Evolutionary conservation across 2,113 vertebrate species (phyloP).

Genomic region (Istiophorus platypterus): DNA sequence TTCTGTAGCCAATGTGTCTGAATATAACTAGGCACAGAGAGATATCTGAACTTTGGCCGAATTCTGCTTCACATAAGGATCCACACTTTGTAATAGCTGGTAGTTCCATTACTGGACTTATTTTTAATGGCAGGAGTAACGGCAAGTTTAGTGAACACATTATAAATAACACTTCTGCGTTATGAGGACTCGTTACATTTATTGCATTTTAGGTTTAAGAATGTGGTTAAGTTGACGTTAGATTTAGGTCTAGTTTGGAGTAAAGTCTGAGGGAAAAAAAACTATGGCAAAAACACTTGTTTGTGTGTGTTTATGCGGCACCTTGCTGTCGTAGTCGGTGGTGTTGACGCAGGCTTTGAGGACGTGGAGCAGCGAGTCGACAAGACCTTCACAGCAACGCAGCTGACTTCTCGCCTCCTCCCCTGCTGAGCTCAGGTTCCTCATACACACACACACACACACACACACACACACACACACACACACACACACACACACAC

Average conservation of each 20-base stretch:
- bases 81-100: too few species aligned
- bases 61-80: too few species aligned
- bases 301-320: conserved; percentile 58
- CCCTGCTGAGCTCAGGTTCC: conserved; percentile 97
- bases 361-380: conserved; percentile 94
- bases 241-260: neutral
- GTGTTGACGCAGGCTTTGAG: conserved; percentile 97
- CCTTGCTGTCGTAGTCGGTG: conserved; percentile 98
- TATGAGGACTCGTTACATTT: neutral
- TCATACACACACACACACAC: conserved; percentile 66
- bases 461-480: conserved; percentile 50
- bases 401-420: conserved; percentile 97
- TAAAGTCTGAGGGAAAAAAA: neutral
- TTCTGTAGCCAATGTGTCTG: too few species aligned
- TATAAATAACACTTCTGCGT: too few species aligned
- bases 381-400: conserved; percentile 94
- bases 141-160: too few species aligned
- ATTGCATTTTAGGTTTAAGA: neutral
- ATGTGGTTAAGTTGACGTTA: neutral
- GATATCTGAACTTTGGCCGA: too few species aligned
- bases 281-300: neutral
- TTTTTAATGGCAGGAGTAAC: neutral
- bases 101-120: neutral
- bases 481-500: conserved; percentile 24
- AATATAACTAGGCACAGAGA: too few species aligned